These are phyloP conservation scores for Formica selysi DNA, from an alignment of 1,140 invertebrate species.

Conservation along the genomic window DNA sequence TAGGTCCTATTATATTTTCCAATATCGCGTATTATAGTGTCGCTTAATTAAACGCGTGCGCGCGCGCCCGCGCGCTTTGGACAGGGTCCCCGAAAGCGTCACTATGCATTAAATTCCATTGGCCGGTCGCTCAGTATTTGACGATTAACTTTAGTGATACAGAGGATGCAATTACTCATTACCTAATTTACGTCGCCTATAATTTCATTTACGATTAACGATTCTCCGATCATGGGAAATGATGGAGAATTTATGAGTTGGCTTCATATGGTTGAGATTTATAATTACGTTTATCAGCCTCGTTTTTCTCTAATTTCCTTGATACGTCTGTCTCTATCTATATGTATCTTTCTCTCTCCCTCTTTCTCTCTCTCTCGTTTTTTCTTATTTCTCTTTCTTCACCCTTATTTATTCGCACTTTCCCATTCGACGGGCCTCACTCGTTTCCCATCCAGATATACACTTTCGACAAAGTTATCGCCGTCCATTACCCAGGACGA, in stretches of 20 bases:
- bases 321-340: neutral
- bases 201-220: slow-evolving; percentile 66
- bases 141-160: slow-evolving; percentile 68
- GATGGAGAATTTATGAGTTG: slow-evolving; percentile 66
- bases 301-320: neutral
- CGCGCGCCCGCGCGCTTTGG: slow-evolving; percentile 24
- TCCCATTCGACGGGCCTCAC: slow-evolving; percentile 23
- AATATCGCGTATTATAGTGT: slow-evolving; percentile 33
- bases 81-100: neutral
- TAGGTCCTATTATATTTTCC: slow-evolving; percentile 61
- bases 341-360: too few species aligned
- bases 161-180: slow-evolving; percentile 55
- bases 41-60: slow-evolving; percentile 54
- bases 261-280: slow-evolving; percentile 61
- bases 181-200: slow-evolving; percentile 65
- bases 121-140: slow-evolving; percentile 56
- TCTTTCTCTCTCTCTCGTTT: neutral
- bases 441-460: slow-evolving; percentile 69
- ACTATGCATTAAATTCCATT: slow-evolving; percentile 56
- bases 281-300: slow-evolving; percentile 64
- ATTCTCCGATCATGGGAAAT: slow-evolving; percentile 66
- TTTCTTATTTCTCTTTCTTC: slow-evolving; percentile 10
- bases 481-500: slow-evolving; percentile 73
- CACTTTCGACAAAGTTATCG: slow-evolving; percentile 70
- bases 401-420: slow-evolving; percentile 66